Base-by-base conservation (phyloP, 2,113 vertebrate species). In the Neofelis nebulosa region DNA sequence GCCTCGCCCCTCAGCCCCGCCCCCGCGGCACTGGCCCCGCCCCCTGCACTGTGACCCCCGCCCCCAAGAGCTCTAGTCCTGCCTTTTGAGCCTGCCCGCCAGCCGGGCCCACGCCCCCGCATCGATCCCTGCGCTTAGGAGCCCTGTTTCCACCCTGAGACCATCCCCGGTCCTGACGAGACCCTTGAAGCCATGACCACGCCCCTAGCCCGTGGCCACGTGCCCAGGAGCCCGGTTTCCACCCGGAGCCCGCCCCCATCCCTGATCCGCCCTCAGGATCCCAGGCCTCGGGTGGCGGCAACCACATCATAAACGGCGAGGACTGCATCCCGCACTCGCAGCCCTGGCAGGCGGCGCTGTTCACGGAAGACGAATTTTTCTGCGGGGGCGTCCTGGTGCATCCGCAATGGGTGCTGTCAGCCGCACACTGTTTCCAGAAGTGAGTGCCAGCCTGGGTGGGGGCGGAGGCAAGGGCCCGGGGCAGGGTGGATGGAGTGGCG, bases 281-380 rank as follows among this genome's bases (percentile, higher is more conserved):
- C 21, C 45, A 8, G 1, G 91, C 55, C 63, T 69, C 52, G 1
- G 2, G 7, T 0, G 14, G 38, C 8, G n/a, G 86, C 55, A 25
- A 74, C 85, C 66, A 33, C 23, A 93, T 97, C 84, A 38, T 95
- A 0, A 76, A 83, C 45, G 94, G 96, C 18, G 94, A 98, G 74
- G 96, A 92, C 94, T 95, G 96, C 85, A 27, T 0, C 63, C 96
- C 96, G 6, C 76, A 96, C 94, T 96, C 95, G 3, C 97, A 98
- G 89, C 97, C 97, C 92, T 94, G 97, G 97, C 97, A 98, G 95
- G 96, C 76, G 5, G 96, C 96, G 0, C 94, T 98, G 55, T 74
- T 97, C 80, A 4, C 73, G 14, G 97, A 91, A 15, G 9, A 94
- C 25, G 57, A 87, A 3, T 83, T 96, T 13, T 89, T 96, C 97